Base-by-base conservation (phyloP, 2,113 vertebrate genomes). In the Hyperopisus bebe region DNA sequence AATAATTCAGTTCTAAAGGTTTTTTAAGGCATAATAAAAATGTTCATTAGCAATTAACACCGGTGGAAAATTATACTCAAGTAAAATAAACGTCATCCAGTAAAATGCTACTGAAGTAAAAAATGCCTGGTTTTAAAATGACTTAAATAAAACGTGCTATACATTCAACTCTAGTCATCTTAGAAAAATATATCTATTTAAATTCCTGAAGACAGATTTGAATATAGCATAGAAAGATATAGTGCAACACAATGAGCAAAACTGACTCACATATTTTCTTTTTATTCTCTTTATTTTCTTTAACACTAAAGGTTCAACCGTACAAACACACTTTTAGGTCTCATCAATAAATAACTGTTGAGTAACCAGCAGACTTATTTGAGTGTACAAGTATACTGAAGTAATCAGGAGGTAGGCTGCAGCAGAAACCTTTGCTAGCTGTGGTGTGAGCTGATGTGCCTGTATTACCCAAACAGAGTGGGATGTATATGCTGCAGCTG, bases 401-500 rank as follows among this genome's bases (percentile, higher is more conserved):
- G 46, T 50, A 24, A 24, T 47, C 44, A 27, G 5, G 24, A 48
- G 46, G 47, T 6, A 50, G 83, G 83, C 7, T 86, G 83, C 42
- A 86, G 44, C 46, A 86, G 44, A 85, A 50, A 86, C 13, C 47
- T 50, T 1, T 27, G 74, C 17, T 42, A 8, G 31, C 39, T 80
- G 15, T 42, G 74, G 5, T 42, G 74, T 42, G 74, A 21, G 35
- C 74, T 80, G 35, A 80, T 1, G 5, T 84, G 19, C 85, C 0
- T 93, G 3, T 87, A 88, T 86, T 91, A 80, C 88, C 88, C 42
- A 5, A 47, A 88, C 91, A 98, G 97, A 97, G 96, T 91, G 97
- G 97, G 31, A 97, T 98, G 93, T 98, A 98, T 85, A 97, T 97
- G 97, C 94, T 98, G n/a, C 97, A 98, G 93, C 95, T 98, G 11